Conservation (phyloP, 2,113 vertebrate genomes). For the Cebus imitator region DNA sequence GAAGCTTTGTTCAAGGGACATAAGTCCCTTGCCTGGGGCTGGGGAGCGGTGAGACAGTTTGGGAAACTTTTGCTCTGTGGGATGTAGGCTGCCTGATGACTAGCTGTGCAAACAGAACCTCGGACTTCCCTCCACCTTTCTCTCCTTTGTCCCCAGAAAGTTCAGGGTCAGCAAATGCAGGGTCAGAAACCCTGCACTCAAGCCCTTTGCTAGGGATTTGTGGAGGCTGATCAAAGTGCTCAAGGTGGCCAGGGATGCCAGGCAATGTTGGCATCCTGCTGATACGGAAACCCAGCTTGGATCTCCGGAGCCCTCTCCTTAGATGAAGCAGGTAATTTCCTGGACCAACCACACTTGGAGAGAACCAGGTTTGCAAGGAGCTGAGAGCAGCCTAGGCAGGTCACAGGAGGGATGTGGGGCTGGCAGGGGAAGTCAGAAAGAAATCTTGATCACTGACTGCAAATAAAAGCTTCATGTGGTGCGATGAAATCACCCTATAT, state of each 20-base stretch:
- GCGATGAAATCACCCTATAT: conserved; percentile 64
- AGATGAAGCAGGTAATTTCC: background rate
- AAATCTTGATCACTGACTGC: background rate
- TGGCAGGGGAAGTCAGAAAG: background rate
- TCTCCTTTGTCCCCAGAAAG: background rate
- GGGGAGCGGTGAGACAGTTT: background rate
- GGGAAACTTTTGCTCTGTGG: background rate
- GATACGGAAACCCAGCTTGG: background rate
- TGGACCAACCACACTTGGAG: background rate
- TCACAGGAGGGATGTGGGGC: background rate
- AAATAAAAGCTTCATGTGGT: conserved; percentile 59
- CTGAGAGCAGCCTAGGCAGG: background rate
- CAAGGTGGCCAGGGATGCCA: background rate
- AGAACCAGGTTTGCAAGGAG: background rate
- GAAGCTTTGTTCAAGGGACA: background rate
- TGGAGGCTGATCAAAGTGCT: background rate
- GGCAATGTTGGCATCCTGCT: background rate
- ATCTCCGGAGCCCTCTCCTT: background rate
- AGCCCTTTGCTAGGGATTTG: background rate
- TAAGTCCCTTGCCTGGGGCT: background rate
- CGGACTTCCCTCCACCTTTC: background rate
- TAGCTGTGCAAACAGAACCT: background rate
- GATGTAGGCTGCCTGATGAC: background rate
- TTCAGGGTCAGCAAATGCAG: background rate
- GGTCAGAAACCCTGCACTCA: background rate